Evolutionary conservation across 2,888 invertebrate species (phyloP).

Genomic region (Sepioteuthis lessoniana): DNA sequence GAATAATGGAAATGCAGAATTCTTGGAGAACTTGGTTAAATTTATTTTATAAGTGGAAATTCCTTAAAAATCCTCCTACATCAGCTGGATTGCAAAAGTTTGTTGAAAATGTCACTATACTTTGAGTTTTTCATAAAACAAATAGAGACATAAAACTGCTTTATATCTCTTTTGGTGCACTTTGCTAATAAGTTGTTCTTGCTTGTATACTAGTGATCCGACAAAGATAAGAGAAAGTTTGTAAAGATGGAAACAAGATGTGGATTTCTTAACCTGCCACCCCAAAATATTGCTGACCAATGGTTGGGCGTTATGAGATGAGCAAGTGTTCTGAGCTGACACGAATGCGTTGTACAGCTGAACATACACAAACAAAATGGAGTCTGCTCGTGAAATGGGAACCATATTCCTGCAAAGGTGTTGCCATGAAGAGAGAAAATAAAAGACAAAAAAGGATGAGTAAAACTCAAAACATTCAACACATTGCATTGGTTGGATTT

Average conservation of each 20-base stretch:
- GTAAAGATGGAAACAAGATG: not conserved
- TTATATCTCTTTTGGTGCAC: not conserved
- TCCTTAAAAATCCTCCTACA: not conserved
- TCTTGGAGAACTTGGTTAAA: too few species aligned
- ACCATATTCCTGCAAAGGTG: slow-evolving; percentile 33
- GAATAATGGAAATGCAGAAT: too few species aligned
- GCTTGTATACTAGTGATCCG: not conserved
- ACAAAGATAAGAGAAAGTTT: not conserved
- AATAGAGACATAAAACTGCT: not conserved
- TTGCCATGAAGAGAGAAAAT: not conserved
- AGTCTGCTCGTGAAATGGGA: not conserved
- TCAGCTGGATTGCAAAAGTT: not conserved
- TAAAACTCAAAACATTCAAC: slow-evolving; percentile 1
- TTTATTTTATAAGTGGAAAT: too few species aligned
- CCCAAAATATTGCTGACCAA: slow-evolving; percentile 1
- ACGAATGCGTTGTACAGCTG: slow-evolving; percentile 6
- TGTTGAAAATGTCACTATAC: not conserved
- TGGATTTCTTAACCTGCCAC: not conserved
- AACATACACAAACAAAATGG: slow-evolving; percentile 8
- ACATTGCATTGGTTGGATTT: not conserved
- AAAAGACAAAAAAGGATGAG: not conserved
- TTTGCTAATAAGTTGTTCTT: not conserved
- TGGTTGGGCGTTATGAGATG: not conserved
- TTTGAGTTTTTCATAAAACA: not conserved
- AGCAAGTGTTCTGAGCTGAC: not conserved